Evolutionary conservation across 2,888 invertebrate genomes (phyloP).

Genomic region (Dryococelus australis): DNA sequence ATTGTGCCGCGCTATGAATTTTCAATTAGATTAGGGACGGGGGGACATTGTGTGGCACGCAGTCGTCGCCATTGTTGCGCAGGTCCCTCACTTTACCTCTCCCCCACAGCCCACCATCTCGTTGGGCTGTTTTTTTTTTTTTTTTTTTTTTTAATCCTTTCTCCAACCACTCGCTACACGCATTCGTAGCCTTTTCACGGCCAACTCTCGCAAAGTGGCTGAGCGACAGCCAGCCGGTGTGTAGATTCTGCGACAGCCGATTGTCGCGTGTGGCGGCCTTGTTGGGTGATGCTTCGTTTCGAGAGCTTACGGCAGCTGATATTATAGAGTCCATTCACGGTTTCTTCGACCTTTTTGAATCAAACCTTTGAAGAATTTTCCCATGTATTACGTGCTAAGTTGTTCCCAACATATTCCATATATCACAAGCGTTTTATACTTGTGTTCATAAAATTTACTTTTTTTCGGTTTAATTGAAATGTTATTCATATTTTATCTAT

Average conservation of each 20-base stretch:
- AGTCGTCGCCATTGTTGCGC: neutral
- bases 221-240: neutral
- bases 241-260: neutral
- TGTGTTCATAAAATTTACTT: too few species aligned
- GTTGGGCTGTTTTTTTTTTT: neutral
- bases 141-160: neutral
- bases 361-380: too few species aligned
- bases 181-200: neutral
- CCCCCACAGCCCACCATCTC: neutral
- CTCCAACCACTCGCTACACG: neutral
- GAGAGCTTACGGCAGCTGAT: too few species aligned
- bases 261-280: neutral
- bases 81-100: neutral
- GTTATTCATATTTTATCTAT: too few species aligned
- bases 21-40: slow-evolving; percentile 3
- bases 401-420: too few species aligned
- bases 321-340: too few species aligned
- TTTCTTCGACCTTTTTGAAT: too few species aligned
- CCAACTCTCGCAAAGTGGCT: neutral
- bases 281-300: too few species aligned
- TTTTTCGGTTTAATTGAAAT: too few species aligned
- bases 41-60: neutral
- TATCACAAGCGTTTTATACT: too few species aligned
- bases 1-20: slow-evolving; percentile 11
- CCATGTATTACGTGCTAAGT: too few species aligned